Evolutionary conservation across 2,797 vertebrate species (phyloP).

Genomic region (Sebastes oblongus): DNA sequence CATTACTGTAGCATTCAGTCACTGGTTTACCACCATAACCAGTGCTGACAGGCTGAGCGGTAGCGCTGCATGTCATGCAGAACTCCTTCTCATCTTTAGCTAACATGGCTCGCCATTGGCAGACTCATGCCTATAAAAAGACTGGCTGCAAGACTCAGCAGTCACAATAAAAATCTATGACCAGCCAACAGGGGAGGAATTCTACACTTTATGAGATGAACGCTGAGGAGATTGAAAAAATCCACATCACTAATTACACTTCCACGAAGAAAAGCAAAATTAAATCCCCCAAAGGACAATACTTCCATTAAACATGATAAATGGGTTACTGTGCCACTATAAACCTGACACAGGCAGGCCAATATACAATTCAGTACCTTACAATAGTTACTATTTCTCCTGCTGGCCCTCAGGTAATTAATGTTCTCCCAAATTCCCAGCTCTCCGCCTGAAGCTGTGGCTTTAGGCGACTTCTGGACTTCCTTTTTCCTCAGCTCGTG

Average conservation of each 20-base stretch:
- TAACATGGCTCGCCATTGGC: constrained; percentile 26
- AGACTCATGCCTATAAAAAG: constrained; percentile 45
- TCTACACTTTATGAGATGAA: constrained; percentile 54
- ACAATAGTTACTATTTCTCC: constrained; percentile 33
- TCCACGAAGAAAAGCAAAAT: constrained; percentile 55
- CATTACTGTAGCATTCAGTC: neutral
- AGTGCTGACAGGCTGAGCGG: constrained; percentile 2
- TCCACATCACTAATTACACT: constrained; percentile 70
- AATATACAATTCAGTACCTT: constrained; percentile 49
- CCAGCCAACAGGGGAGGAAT: constrained; percentile 16
- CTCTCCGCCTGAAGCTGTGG: constrained; percentile 27
- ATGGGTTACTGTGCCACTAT: constrained; percentile 59
- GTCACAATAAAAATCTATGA: constrained; percentile 55
- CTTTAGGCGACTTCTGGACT: constrained; percentile 37
- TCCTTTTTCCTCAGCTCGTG: constrained; percentile 8
- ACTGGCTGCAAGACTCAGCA: constrained; percentile 47
- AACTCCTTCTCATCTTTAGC: constrained; percentile 22
- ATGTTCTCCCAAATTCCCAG: constrained; percentile 46
- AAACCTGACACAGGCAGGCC: constrained; percentile 53
- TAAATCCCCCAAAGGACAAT: constrained; percentile 53
- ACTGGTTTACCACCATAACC: neutral
- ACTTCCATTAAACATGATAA: constrained; percentile 71
- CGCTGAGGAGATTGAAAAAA: constrained; percentile 48
- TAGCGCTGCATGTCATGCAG: constrained; percentile 1
- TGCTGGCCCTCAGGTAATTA: constrained; percentile 57